These are phyloP conservation scores for Canis aureus DNA, from an alignment of 2,113 vertebrate genomes.

Conservation along the genomic window DNA sequence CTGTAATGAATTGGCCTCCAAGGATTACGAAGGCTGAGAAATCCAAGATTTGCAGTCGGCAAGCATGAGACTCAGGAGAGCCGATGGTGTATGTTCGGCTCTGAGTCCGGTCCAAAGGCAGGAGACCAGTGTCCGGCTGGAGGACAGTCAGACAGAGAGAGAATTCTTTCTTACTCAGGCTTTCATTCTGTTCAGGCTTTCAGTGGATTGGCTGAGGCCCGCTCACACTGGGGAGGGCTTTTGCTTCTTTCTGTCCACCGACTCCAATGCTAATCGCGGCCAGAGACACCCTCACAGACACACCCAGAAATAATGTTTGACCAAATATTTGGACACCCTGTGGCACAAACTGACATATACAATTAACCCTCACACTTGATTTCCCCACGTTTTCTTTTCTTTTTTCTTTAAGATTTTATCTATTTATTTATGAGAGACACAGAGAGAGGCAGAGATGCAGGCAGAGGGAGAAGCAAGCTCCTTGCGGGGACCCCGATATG, in stretches of 20 bases:
- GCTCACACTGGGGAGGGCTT: rapidly evolving
- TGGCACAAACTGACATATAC: neutral
- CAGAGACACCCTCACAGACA: neutral
- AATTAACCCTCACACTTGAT: too few relatives aligned
- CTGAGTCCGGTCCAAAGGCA: neutral
- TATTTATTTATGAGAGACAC: too few relatives aligned
- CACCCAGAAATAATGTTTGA: neutral
- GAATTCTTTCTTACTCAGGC: neutral
- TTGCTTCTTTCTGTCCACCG: neutral
- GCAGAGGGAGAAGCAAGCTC: too few relatives aligned
- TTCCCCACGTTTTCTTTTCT: neutral
- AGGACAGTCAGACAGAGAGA: neutral
- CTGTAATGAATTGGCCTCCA: neutral
- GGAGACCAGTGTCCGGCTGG: neutral
- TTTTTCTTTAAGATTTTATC: too few relatives aligned
- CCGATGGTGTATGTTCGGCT: neutral
- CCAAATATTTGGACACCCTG: neutral
- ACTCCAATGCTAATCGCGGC: neutral
- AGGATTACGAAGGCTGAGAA: neutral
- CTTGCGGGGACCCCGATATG: too few relatives aligned
- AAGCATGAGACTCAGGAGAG: neutral
- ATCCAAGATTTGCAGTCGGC: rapidly evolving
- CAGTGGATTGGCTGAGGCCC: neutral
- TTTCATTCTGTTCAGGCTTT: neutral
- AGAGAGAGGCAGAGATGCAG: too few relatives aligned